A percentile compares a stretch with the other conserved stretches of the same genome.
phyloP scores from a whole-genome alignment of 2,888 invertebrate genomes.

The Heliconius ethilla region DNA sequence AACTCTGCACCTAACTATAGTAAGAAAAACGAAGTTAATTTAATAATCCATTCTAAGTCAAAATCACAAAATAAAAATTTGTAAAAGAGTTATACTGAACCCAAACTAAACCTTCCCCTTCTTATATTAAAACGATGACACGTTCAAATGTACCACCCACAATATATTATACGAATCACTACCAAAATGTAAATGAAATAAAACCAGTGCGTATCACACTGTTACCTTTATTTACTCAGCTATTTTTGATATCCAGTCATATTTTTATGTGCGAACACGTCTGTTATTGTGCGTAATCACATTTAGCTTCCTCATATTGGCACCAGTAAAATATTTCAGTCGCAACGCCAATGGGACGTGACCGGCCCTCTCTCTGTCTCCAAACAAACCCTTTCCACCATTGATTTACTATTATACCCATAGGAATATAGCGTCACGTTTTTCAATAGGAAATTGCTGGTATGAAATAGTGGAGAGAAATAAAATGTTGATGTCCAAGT shows the following conservation, averaged over 20 bases:
- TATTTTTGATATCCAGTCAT: constrained; percentile 25
- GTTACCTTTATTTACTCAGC: constrained; percentile 24
- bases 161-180: not conserved
- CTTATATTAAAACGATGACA: too few relatives aligned
- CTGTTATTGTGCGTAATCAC: constrained; percentile 31
- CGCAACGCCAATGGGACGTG: constrained; percentile 28
- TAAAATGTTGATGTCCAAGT: not conserved
- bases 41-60: too few relatives aligned
- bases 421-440: constrained; percentile 18
- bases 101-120: not conserved
- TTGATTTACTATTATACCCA: constrained; percentile 24
- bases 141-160: not conserved
- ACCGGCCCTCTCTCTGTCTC: constrained; percentile 21
- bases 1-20: too few relatives aligned
- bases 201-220: constrained; percentile 3
- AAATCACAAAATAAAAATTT: too few relatives aligned
- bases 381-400: constrained; percentile 27
- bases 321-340: constrained; percentile 23
- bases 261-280: constrained; percentile 34
- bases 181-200: constrained; percentile 15
- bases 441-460: constrained; percentile 4
- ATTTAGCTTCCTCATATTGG: constrained; percentile 25
- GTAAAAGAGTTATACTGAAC: not conserved
- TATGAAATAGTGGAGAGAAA: not conserved
- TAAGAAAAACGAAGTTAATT: too few relatives aligned